Conservation (phyloP, 2,113 vertebrate genomes). For the Rhea americana region DNA sequence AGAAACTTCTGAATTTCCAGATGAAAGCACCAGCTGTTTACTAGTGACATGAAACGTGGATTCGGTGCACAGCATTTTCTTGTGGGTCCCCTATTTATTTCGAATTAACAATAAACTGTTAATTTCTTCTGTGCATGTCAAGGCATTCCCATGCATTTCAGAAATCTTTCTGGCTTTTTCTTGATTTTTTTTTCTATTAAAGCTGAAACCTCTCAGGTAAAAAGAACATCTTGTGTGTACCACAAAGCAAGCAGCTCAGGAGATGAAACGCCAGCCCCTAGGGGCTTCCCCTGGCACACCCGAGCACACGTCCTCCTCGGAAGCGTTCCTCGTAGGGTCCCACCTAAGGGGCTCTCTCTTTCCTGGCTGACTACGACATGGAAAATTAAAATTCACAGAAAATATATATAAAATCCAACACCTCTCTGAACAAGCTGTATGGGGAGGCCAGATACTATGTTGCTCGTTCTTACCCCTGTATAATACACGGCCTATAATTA, state of each 20-base stretch:
- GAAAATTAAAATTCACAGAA: conserved; percentile 65
- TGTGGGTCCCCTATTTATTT: background rate
- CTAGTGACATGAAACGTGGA: background rate
- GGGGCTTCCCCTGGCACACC: background rate
- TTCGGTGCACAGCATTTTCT: background rate
- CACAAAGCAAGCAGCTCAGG: background rate
- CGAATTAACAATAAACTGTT: background rate
- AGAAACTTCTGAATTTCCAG: background rate
- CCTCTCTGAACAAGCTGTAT: background rate
- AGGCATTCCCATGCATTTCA: background rate
- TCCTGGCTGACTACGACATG: conserved; percentile 37
- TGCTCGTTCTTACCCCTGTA: conserved; percentile 17
- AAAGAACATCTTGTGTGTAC: background rate
- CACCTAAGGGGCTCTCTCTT: background rate
- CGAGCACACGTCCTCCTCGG: background rate
- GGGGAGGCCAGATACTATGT: conserved; percentile 26
- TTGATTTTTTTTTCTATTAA: background rate
- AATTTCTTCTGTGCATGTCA: background rate
- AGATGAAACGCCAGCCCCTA: background rate
- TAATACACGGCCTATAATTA: conserved; percentile 3
- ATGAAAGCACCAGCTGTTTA: background rate
- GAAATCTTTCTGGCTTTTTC: background rate
- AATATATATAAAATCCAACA: conserved; percentile 54
- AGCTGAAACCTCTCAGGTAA: background rate
- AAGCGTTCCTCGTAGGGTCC: conserved; percentile 26